Evolutionary conservation across 2,888 invertebrate genomes (phyloP).

Genomic region (Adelognathus sp.): DNA sequence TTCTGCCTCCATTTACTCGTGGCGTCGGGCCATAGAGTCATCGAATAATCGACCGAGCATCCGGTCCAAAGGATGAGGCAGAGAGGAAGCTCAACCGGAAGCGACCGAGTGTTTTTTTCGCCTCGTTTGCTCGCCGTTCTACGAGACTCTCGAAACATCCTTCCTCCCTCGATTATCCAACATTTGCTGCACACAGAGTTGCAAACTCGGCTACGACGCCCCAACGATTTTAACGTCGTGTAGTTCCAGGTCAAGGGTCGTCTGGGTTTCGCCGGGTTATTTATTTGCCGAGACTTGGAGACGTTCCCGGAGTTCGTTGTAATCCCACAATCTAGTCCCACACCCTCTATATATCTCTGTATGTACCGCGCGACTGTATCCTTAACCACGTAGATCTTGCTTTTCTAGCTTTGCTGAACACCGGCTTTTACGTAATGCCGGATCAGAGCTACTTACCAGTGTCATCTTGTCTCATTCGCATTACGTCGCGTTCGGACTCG

Average conservation of each 20-base stretch:
- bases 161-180: slow-evolving; percentile 11
- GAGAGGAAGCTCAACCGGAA: slow-evolving; percentile 21
- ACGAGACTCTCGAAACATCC: slow-evolving; percentile 33
- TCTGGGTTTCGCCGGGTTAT: slow-evolving; percentile 54
- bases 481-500: background rate
- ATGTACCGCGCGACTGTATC: background rate
- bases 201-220: slow-evolving; percentile 51
- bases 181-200: slow-evolving; percentile 34
- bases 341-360: slow-evolving; percentile 4
- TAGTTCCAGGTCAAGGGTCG: slow-evolving; percentile 57
- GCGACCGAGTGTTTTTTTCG: slow-evolving; percentile 34
- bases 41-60: slow-evolving; percentile 55
- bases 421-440: slow-evolving; percentile 6
- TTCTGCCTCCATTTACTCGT: slow-evolving; percentile 12
- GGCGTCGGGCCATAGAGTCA: slow-evolving; percentile 48
- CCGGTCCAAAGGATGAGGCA: slow-evolving; percentile 25
- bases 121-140: slow-evolving; percentile 50
- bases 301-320: slow-evolving; percentile 49
- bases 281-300: slow-evolving; percentile 57
- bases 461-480: background rate
- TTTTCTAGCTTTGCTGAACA: background rate
- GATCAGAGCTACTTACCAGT: background rate
- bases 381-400: background rate
- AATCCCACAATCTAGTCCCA: slow-evolving; percentile 46
- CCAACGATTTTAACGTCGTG: slow-evolving; percentile 29